These are phyloP conservation scores for Drosophila watanabei DNA, from an alignment of 1,140 invertebrate genomes.

Conservation along the genomic window DNA sequence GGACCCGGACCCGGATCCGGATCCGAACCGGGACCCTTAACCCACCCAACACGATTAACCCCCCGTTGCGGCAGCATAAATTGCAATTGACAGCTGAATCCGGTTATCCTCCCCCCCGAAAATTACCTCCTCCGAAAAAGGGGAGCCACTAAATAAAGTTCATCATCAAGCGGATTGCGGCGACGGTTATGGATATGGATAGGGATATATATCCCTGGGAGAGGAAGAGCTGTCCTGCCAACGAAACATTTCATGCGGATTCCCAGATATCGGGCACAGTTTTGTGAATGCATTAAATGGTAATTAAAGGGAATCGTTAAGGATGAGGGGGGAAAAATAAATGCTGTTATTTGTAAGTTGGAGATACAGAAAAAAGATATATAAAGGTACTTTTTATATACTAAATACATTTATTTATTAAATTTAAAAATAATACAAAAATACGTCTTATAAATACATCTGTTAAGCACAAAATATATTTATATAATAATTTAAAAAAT, in stretches of 20 bases:
- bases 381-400: neutral
- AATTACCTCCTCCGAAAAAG: neutral
- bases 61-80: conserved; percentile 31
- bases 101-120: neutral
- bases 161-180: conserved; percentile 37
- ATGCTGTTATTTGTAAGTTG: neutral
- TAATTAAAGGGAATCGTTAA: neutral
- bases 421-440: too few species aligned
- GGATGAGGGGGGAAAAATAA: too few species aligned
- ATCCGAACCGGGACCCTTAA: neutral
- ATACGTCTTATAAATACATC: too few species aligned
- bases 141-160: conserved; percentile 33
- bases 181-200: conserved; percentile 18
- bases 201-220: neutral
- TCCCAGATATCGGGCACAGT: neutral
- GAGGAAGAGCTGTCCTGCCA: neutral
- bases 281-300: neutral
- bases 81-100: conserved; percentile 33
- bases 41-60: neutral
- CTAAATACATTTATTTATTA: too few species aligned
- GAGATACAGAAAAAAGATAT: neutral
- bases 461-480: too few species aligned
- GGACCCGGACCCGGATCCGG: neutral
- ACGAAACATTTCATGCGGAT: neutral
- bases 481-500: too few species aligned